Evolutionary conservation across 1,140 invertebrate genomes (phyloP), one percentile per base, ranked within the genome.

Genomic region (Carcinoscorpius rotundicauda): DNA sequence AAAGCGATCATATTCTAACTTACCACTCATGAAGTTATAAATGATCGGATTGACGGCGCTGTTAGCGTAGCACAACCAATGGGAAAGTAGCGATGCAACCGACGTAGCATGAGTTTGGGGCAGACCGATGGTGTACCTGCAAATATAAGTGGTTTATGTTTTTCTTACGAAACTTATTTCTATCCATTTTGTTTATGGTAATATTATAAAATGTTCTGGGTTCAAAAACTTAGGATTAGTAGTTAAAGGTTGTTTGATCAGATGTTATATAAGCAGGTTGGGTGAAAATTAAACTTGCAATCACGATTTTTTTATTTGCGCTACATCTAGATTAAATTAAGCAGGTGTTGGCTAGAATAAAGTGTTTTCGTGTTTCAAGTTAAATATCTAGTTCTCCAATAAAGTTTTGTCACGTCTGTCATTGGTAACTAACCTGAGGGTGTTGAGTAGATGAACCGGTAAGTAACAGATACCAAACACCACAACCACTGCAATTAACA

Each of bases 21-120:
- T 81, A 93, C 91, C 88, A 74, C 89, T 91, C 90, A 93, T 93
- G 73, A 93, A 92, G 77, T 93, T 93, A 77, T 94, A 94, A 68
- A 94, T 92, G 63, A 94, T 78, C 2, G 91, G 91, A 80, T 95
- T 95, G 64, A 92, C 82, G 4, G 89, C 89, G 68, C 86, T 89
- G 77, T 93, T 93, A 59, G 87, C 86, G 76, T 92, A 93, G 73
- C 85, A 87, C 64, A 90, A 78, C 82, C 87, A 89, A 74, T 91
- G 88, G 0, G 84, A 84, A 5, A 89, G 76, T 69, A 87, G 77
- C 5, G 84, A 82, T 6, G 83, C 74, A n/a, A 81, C 78, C 8
- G 80, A 81, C 63, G 82, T 82, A 48, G 80, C 70, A 68, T 87
- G 81, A 61, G 75, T 84, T 63, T 86, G 83, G 49, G 80, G 80